Evolutionary conservation across 2,797 vertebrate genomes (phyloP), one percentile per base, ranked within the genome.

Genomic region (Poecilia wingei): DNA sequence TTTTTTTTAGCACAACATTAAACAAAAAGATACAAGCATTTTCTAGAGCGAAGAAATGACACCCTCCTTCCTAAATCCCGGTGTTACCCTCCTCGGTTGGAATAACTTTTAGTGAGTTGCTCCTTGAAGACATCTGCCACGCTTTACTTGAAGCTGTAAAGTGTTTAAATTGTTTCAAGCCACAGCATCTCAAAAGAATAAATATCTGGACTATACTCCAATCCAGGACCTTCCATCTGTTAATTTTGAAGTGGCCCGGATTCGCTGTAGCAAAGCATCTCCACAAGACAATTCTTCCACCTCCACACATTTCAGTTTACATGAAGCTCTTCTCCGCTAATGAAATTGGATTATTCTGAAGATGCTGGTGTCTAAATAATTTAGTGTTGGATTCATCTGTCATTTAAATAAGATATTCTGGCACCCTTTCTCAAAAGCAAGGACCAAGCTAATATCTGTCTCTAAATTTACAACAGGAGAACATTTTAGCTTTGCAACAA

Each of bases 401-500:
- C 39, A 31, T 31, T 33, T 61, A 47, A 55, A 55, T 72, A 46
- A 76, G 75, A 81, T 71, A 77, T 57, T 78, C 51, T 3, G 31
- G 72, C 76, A 74, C 78, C 51, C 78, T 73, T 72, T 74, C 47
- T n/a, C 12, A 2, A 59, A 45, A 43, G 36, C 46, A 28, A 13
- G 3, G 22, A 45, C 20, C 22, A 69, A 36, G 28, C 20, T 70
- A 78, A 73, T 43, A 75, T 47, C 55, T 49, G 55, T 39, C 25
- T 83, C 73, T 8, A 69, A 45, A 69, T 74, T 69, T n/a, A 55
- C 72, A 20, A 55, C 25, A 46, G 31, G 33, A 75, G 41, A 66
- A 25, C 10, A 25, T 43, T 68, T 68, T 36, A 66, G 6, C 31
- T 33, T 64, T 64, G 31, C 10, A 39, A 12, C 20, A 39, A 68